Conservation (phyloP, 1,140 invertebrate genomes). For the Drosophila melanica region DNA sequence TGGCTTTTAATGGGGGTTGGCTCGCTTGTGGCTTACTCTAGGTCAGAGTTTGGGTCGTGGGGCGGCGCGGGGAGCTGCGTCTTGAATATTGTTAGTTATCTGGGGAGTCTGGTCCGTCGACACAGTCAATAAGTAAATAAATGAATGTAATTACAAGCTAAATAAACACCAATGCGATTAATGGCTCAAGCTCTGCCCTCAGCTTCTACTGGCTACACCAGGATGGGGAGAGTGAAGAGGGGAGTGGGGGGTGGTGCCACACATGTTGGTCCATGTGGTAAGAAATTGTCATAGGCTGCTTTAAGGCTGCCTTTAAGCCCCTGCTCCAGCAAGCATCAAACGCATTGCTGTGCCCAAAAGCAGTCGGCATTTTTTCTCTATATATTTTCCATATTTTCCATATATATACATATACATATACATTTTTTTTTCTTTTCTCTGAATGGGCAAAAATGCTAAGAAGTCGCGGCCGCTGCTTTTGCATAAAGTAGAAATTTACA, state of each 20-base stretch:
- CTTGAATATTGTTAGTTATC: conserved; percentile 70
- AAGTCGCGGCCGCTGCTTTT: conserved; percentile 70
- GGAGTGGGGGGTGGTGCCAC: background rate
- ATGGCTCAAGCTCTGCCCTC: conserved; percentile 55
- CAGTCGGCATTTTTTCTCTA: conserved; percentile 13
- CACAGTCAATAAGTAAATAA: conserved; percentile 84
- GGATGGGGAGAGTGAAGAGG: background rate
- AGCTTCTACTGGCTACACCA: background rate
- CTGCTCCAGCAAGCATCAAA: conserved; percentile 28
- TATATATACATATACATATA: conserved; percentile 12
- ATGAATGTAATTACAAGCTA: conserved; percentile 84
- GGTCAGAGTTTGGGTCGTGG: conserved; percentile 44
- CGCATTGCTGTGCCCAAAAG: conserved; percentile 26
- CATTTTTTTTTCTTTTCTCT: conserved; percentile 8
- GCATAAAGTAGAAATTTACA: conserved; percentile 82
- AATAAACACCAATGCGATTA: conserved; percentile 84
- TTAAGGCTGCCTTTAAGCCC: conserved; percentile 30
- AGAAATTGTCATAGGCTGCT: conserved; percentile 22
- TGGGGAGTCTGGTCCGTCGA: conserved; percentile 59
- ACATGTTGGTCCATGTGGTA: background rate
- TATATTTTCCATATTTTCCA: too few species aligned
- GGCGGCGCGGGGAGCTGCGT: background rate
- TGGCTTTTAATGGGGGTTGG: conserved; percentile 81
- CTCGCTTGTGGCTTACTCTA: conserved; percentile 61
- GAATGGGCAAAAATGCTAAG: conserved; percentile 66